These are phyloP conservation scores for Crocuta crocuta DNA, from an alignment of 2,113 vertebrate genomes.

Conservation along the genomic window DNA sequence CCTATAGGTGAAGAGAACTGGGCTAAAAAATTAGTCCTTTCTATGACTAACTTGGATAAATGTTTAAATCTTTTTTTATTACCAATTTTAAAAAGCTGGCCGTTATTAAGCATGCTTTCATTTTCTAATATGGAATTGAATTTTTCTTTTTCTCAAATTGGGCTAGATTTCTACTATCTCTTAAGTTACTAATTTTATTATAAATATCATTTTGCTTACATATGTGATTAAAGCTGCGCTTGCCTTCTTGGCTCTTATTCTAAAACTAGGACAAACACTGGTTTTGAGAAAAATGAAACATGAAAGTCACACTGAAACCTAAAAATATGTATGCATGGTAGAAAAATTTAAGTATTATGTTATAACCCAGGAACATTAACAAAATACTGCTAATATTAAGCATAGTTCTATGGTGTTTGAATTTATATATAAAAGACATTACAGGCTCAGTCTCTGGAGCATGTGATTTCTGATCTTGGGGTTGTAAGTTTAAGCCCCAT, in stretches of 20 bases:
- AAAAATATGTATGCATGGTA: not conserved
- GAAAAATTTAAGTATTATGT: slow-evolving; percentile 2
- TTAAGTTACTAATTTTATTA: slow-evolving; percentile 29
- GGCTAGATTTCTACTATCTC: not conserved
- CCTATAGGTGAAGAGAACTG: not conserved
- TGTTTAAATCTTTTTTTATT: slow-evolving; percentile 14
- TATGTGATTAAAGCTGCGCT: not conserved
- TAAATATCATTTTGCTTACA: not conserved
- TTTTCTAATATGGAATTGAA: not conserved
- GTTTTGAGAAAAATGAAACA: slow-evolving; percentile 32
- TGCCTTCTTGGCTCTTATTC: not conserved
- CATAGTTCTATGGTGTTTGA: not conserved
- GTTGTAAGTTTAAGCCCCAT: not conserved
- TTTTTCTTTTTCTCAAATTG: not conserved
- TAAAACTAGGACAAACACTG: slow-evolving; percentile 42
- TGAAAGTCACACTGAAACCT: slow-evolving; percentile 1
- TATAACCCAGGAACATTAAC: not conserved
- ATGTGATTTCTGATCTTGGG: not conserved
- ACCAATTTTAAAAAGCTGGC: not conserved
- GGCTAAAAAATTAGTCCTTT: slow-evolving; percentile 13
- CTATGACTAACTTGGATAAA: not conserved
- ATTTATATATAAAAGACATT: not conserved
- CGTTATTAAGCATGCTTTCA: not conserved
- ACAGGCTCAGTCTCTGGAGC: not conserved
- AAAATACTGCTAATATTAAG: slow-evolving; percentile 30